Base-by-base conservation (phyloP, 1,140 invertebrate species). In the Diorhabda carinulata region DNA sequence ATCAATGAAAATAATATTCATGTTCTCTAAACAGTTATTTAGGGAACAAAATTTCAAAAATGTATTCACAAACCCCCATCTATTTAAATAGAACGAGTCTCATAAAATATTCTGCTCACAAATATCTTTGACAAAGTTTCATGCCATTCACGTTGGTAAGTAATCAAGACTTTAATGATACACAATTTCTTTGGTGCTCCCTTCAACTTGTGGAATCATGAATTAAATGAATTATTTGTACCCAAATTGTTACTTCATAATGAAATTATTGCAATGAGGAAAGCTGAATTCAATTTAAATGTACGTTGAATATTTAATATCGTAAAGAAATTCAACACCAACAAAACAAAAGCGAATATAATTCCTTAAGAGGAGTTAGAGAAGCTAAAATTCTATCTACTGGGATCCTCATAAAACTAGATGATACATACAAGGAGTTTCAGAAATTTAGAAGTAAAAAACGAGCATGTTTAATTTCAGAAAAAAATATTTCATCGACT, bases 161-260 rank as follows among this genome's bases (percentile, higher is more conserved):
- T 62, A 62, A 62, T 62, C 61, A 62, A 62, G 61, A 62, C 61
- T 41, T 43, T 62, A 62, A 62, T 62, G 61, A 62, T 62, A 62
- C 61, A 62, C 61, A 41, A 62, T 62, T 62, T 47, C 61, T 10
- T 43, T 43, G 43, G 61, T 43, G 41, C 10, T 44, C 9, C 5
- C n/a, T 8, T 5, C 43, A 62, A 41, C n/a, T 62, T 62, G 41
- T 9, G 5, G 41, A 47, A 62, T n/a, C 41, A 62, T 62, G 61
- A 62, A 62, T 62, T 8, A 43, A 62, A 62, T 62, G 43, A 62
- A 41, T 62, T 62, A 62, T 62, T 62, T 62, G 43, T 62, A n/a
- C 42, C 44, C 43, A n/a, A 62, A 62, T 62, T n/a, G 43, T 43
- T 43, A 10, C 43, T 9, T 42, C 5, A 62, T 62, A 10, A 43